Conservation (phyloP, 1,140 invertebrate genomes). For the Bombus confusus region DNA sequence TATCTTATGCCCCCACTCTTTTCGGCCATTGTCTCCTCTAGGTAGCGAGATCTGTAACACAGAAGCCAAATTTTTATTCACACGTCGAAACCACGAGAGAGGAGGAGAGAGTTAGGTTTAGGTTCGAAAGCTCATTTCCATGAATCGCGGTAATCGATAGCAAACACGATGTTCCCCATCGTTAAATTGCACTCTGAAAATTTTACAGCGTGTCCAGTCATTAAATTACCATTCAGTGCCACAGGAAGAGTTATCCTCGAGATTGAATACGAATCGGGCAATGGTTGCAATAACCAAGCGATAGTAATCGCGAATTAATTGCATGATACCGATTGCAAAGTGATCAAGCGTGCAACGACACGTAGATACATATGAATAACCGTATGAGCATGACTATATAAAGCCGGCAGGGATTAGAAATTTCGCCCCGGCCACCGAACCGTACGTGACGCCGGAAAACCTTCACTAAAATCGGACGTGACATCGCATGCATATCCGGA, state of each 20-base stretch:
- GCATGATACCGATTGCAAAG: background rate
- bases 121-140: background rate
- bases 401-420: slow-evolving; percentile 60
- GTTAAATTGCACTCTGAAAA: background rate
- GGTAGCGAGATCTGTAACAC: slow-evolving; percentile 58
- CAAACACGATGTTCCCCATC: background rate
- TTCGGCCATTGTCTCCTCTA: slow-evolving; percentile 7
- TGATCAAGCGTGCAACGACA: slow-evolving; percentile 4
- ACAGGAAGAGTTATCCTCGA: slow-evolving; percentile 5
- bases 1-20: slow-evolving; percentile 75
- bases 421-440: slow-evolving; percentile 56
- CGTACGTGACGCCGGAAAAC: slow-evolving; percentile 73
- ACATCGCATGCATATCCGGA: slow-evolving; percentile 77
- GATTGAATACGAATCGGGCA: background rate
- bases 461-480: slow-evolving; percentile 76
- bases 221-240: background rate
- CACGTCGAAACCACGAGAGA: background rate
- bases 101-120: background rate
- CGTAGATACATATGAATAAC: slow-evolving; percentile 35
- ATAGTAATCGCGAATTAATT: slow-evolving; percentile 10
- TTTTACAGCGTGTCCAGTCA: background rate
- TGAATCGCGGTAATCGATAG: background rate
- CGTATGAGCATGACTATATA: slow-evolving; percentile 53
- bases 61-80: slow-evolving; percentile 34
- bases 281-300: background rate